Conservation (phyloP, 1,140 invertebrate species). For the Drosophila carrolli region DNA sequence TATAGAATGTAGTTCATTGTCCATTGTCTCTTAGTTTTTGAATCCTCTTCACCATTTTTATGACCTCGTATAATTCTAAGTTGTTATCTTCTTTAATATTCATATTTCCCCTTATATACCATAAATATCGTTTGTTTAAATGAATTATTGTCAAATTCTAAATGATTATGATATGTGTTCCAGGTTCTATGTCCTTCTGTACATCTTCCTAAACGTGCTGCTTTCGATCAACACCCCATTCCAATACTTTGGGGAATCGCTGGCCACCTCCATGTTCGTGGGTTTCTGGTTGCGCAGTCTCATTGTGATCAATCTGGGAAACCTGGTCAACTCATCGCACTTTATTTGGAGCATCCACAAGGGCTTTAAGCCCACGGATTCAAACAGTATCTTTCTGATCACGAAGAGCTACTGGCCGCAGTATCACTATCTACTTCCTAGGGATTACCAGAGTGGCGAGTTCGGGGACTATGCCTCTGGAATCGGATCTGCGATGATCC, state of each 20-base stretch:
- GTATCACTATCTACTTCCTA: constrained; percentile 91
- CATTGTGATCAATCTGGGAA: constrained; percentile 87
- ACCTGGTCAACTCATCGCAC: constrained; percentile 89
- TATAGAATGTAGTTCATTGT: background rate
- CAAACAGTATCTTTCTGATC: constrained; percentile 90
- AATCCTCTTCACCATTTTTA: background rate
- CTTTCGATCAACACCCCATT: constrained; percentile 90
- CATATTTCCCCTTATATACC: too few relatives aligned
- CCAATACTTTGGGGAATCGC: constrained; percentile 90
- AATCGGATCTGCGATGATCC: constrained; percentile 87
- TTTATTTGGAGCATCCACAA: constrained; percentile 90
- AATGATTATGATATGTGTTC: background rate
- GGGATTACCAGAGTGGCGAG: constrained; percentile 91
- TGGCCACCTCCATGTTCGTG: constrained; percentile 87
- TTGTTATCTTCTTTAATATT: too few relatives aligned
- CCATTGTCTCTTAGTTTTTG: rapidly evolving
- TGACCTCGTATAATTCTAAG: too few relatives aligned
- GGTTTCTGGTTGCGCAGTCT: constrained; percentile 89
- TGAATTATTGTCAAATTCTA: too few relatives aligned
- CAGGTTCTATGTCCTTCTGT: constrained; percentile 90
- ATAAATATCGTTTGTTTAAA: too few relatives aligned
- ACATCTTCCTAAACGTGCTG: constrained; percentile 87
- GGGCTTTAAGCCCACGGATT: constrained; percentile 90
- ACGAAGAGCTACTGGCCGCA: constrained; percentile 91
- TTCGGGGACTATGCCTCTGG: constrained; percentile 89